A percentile compares a stretch with the other conserved stretches of the same genome.
phyloP scores from a whole-genome alignment of 2,888 invertebrate species.

The Heliconius ismenius region DNA sequence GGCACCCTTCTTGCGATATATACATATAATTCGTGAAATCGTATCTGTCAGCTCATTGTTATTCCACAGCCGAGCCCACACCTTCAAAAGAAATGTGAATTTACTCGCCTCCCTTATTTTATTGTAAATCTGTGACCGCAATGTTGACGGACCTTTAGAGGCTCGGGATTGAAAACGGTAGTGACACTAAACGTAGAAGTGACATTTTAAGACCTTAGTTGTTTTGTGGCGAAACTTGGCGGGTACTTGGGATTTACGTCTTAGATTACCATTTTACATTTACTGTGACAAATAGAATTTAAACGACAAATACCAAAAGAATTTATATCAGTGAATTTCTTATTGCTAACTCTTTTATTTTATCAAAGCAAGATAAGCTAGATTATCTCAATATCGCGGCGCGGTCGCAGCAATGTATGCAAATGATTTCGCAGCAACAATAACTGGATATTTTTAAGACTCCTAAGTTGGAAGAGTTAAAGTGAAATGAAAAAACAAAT shows the following conservation, averaged over 20 bases:
- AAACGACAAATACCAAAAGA: not conserved
- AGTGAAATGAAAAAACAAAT: conserved; percentile 26
- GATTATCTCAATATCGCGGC: not conserved
- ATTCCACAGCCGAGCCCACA: conserved; percentile 46
- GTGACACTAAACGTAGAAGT: conserved; percentile 37
- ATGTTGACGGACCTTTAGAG: conserved; percentile 50
- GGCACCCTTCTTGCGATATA: conserved; percentile 51
- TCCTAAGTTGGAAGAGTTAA: conserved; percentile 20
- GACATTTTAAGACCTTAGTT: conserved; percentile 36
- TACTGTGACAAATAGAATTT: not conserved
- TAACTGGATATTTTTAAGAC: conserved; percentile 9
- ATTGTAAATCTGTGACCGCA: conserved; percentile 68
- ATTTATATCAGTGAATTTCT: not conserved
- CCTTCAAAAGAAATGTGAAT: conserved; percentile 63
- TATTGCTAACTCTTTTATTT: not conserved
- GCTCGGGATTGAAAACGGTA: conserved; percentile 43
- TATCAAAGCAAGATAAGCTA: not conserved
- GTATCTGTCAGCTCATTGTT: conserved; percentile 53
- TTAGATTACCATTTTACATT: conserved; percentile 1
- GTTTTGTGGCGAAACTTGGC: conserved; percentile 26
- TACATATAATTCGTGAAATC: conserved; percentile 51
- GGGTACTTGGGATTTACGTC: conserved; percentile 2
- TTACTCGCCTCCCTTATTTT: conserved; percentile 62
- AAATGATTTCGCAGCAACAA: conserved; percentile 6
- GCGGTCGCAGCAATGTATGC: conserved; percentile 5